Base-by-base conservation (phyloP, 2,113 vertebrate species). In the Oceanodroma tethys region DNA sequence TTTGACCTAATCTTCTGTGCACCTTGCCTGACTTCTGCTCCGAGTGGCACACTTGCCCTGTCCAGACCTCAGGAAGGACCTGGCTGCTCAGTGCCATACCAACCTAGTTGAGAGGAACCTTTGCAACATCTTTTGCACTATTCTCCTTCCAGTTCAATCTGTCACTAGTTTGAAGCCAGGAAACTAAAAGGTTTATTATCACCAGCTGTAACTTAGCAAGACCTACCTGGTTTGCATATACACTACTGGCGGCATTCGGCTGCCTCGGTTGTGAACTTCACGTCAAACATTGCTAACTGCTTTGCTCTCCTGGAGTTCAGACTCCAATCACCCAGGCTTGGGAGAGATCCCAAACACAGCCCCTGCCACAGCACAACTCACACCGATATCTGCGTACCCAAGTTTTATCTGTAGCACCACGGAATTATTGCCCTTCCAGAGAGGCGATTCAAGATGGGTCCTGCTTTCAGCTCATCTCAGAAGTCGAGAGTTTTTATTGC, bases 211-310 rank as follows among this genome's bases (percentile, higher is more conserved):
- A 84, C 52, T 4, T 4, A 84, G n/a, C 42, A 55, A 43, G 66
- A 53, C 42, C 75, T 48, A 29, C 23, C 63, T 2, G 4, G 43
- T 72, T 43, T 63, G 47, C 58, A 48, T 26, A 3, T 13, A 11
- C 5, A 0, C 21, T 6, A 0, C 4, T 4, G 5, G 8, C 65
- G 43, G 12, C 47, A 36, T 59, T 55, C 3, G 0, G 25, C 19
- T 47, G 34, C 66, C 43, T 70, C 2, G 17, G 36, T 40, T 16
- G 12, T 13, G 34, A 68, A 29, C 43, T 85, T 60, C 60, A 43
- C 6, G 58, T 29, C 86, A 20, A 71, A 76, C 68, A 3, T 2
- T 9, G 32, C 43, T 27, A 56, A 86, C 25, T 36, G 17, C 8
- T 73, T 26, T 16, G 2, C 59, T 66, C 11, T 16, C 45, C 88